Base-by-base conservation (phyloP, 2,113 vertebrate genomes). In the Dipodomys merriami region DNA sequence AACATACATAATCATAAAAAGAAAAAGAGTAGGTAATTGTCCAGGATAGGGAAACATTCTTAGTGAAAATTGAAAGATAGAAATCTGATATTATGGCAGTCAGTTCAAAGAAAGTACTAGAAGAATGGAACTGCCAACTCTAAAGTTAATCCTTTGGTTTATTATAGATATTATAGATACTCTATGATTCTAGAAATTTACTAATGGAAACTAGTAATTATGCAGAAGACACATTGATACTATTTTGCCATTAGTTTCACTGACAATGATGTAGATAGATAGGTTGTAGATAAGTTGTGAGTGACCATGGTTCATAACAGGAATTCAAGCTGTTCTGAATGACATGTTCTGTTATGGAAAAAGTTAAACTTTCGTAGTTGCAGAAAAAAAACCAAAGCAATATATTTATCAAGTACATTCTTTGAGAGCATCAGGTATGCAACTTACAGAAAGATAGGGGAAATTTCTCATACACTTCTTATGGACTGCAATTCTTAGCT, bases 31-130 rank as follows among this genome's bases (percentile, higher is more conserved):
- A 80, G 13, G 7, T 27, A 89, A 83, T n/a, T 85, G 5, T 74
- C 83, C 22, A 88, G 11, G 19, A 13, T 68, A 30, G 23, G 76
- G 10, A 33, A 60, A 72, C 16, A 82, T 79, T 92, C 35, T 82
- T 92, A 46, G 39, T 16, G 60, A 83, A 86, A 72, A 83, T 57
- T 79, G 46, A 90, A 94, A 64, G 12, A 53, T 49, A 49, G 49
- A 49, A 49, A 49, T 49, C 33, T 35, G 25, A 76, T 22, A 83
- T 5, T 25, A 4, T 39, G 82, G n/a, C 81, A 65, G 46, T 67
- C 15, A 62, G 29, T 25, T 2, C 82, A 60, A 49, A 0, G 76
- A 29, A 4, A 69, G 5, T 2, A 91, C 6, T 6, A 39, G 39
- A 44, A 76, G 19, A 81, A 86, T 86, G 27, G 11, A 93, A 2